Base-by-base conservation (phyloP, 2,113 vertebrate genomes). In the Spermophilus dauricus region DNA sequence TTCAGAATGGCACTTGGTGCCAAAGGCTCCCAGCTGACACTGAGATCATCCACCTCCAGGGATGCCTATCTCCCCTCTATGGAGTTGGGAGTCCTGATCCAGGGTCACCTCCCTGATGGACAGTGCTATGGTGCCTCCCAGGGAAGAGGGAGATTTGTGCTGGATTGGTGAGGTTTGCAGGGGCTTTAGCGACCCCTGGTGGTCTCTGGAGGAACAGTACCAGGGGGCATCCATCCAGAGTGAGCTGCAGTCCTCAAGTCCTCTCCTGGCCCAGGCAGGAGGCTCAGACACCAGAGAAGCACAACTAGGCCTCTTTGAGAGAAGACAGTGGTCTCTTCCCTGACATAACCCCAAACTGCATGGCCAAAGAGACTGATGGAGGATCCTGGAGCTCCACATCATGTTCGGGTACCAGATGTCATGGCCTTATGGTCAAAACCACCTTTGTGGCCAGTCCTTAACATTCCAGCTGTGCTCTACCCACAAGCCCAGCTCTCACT, bases 141-240 rank as follows among this genome's bases (percentile, higher is more conserved):
- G 48, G n/a, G 39, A 88, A 42, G 53, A 63, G 72, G 13, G 73
- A 95, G 78, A 81, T 95, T 22, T 53, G 24, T 83, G 48, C 63
- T 34, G 12, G 69, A 65, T 4, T 28, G 56, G 13, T 32, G 13
- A 85, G 48, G 34, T 85, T 81, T 93, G 63, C 24, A 13, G 53
- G 69, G 26, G 65, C 28, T 39, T 45, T 10, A n/a, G 95, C 87
- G 96, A 51, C 97, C 61, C 84, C 97, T 97, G 81, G 97, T 96
- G 97, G 97, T 51, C 26, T 8, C 17, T 6, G 0, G 4, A n/a
- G 72, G 42, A 82, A 95, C 16, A 87, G 51, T 89, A 91, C 14
- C 3, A 17, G 18, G 8, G 12, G 32, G 34, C 65, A 61, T 5
- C 48, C n/a, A 45, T 76, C 7, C 32, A 72, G 56, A 77, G 53